Base-by-base conservation (phyloP, 2,888 invertebrate genomes). In the Cheilosia soror region DNA sequence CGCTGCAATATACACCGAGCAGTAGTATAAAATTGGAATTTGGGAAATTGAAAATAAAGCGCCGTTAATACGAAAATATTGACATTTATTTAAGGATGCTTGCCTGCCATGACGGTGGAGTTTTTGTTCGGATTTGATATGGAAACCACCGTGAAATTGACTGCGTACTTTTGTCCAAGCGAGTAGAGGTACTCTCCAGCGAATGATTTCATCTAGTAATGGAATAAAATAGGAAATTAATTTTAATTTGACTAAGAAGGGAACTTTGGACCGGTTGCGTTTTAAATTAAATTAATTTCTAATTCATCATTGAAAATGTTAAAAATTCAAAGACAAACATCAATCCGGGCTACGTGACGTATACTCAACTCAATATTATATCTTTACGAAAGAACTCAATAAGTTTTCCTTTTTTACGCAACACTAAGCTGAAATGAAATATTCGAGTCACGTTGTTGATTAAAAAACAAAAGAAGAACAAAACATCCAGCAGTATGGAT, bases 1-100 rank as follows among this genome's bases (percentile, higher is more conserved):
- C 49, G 63, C 33, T 47, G 60, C 60, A 27, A 27, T 27, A 49
- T 4, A 49, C 49, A 49, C 11, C 49, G 25, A 49, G 51, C 27
- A 51, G 51, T 53, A 60, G 60, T 47, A 77, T 40, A 29, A 72
- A 83, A 85, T 81, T 81, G 81, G 11, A 85, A 77, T 85, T 68
- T 81, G 62, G 60, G 42, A 77, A 81, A 85, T 85, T 85, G 85
- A 72, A 85, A 85, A 85, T 72, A 81, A 85, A 81, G 76, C 62
- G 72, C 66, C 73, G 80, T 68, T 80, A 80, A 73, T 80, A 65
- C 68, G 65, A 49, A 57, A 65, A 68, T 76, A 85, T 85, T 80
- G 81, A 81, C 76, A 77, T 80, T 80, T 76, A 76, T 72, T 68
- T 62, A 7, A 37, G 69, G 55, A 53, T 44, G 51, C 53, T 77